Evolutionary conservation across 2,797 vertebrate species (phyloP).

Genomic region (Cyclopterus lumpus): DNA sequence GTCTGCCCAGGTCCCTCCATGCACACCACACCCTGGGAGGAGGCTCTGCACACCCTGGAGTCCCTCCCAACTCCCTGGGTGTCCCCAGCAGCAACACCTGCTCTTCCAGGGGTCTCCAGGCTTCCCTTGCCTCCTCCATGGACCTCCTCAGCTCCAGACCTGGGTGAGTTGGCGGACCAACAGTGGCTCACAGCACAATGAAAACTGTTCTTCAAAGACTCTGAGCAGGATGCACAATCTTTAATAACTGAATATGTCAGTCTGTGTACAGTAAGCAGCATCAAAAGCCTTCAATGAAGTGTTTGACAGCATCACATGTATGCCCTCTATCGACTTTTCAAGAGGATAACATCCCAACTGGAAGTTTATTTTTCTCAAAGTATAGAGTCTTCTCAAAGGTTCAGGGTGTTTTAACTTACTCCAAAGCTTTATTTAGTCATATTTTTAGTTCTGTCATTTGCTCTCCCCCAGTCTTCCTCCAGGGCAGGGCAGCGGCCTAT

Average conservation of each 20-base stretch:
- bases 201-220: neutral
- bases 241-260: neutral
- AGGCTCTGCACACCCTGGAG: slow-evolving; percentile 46
- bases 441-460: neutral
- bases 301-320: neutral
- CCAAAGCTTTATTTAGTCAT: neutral
- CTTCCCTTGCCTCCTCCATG: slow-evolving; percentile 91
- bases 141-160: slow-evolving; percentile 91
- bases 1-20: slow-evolving; percentile 89
- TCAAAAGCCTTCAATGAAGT: neutral
- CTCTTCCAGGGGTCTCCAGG: slow-evolving; percentile 81
- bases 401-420: neutral
- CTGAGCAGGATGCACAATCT: neutral
- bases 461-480: slow-evolving; percentile 41
- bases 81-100: slow-evolving; percentile 35
- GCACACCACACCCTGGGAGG: slow-evolving; percentile 74
- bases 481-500: slow-evolving; percentile 41
- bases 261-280: neutral
- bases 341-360: neutral
- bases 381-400: neutral
- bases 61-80: slow-evolving; percentile 81
- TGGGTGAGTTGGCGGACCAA: slow-evolving; percentile 55
- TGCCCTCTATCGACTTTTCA: neutral
- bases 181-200: neutral
- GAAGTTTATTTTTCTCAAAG: neutral